Evolutionary conservation across 2,797 vertebrate species (phyloP), one percentile per base, ranked within the genome.

Genomic region (Micromesistius poutassou): DNA sequence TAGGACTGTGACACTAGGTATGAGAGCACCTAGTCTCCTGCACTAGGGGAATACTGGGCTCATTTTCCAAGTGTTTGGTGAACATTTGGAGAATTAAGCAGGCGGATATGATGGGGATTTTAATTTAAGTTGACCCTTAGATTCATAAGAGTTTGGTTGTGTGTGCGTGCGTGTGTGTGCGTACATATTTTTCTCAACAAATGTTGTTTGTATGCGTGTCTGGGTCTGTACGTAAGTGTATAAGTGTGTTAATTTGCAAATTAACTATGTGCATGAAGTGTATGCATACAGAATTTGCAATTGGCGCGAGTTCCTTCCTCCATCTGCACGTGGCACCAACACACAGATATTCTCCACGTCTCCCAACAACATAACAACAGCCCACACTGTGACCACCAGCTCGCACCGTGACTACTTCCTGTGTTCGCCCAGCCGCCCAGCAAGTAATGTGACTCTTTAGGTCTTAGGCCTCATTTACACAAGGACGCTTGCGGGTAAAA

Each of bases 361-460:
- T 55, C 46, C 16, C 16, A 55, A 55, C 46, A 55, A 55, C 14
- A 5, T 55, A 22, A 55, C 14, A 55, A 55, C 46, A 14, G 46
- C 46, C 4, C 19, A 55, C 55, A 62, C 55, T 6, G 50, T 62
- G n/a, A 25, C n/a, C 55, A 22, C 22, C 22, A 62, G 55, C 55
- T 62, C n/a, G n/a, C 55, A 9, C n/a, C 55, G 55, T 8, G 22
- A 62, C 55, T 25, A 25, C 55, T 62, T 62, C 55, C 55, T 62
- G 22, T 55, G 55, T 5, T 22, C 10, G 79, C 78, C 82, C 85
- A 80, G 83, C 75, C 78, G 35, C 80, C 78, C 74, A 80, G 79
- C 76, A 90, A 87, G 83, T 89, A 91, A 92, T 89, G 81, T 89
- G 83, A 86, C 85, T 84, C 85, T 90, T 90, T 85, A 89, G 90